Percentiles rank a stretch among this genome's conserved stretches.
Evolutionary conservation across 1,140 invertebrate genomes (phyloP).

Genomic region (Drepana arcuata): DNA sequence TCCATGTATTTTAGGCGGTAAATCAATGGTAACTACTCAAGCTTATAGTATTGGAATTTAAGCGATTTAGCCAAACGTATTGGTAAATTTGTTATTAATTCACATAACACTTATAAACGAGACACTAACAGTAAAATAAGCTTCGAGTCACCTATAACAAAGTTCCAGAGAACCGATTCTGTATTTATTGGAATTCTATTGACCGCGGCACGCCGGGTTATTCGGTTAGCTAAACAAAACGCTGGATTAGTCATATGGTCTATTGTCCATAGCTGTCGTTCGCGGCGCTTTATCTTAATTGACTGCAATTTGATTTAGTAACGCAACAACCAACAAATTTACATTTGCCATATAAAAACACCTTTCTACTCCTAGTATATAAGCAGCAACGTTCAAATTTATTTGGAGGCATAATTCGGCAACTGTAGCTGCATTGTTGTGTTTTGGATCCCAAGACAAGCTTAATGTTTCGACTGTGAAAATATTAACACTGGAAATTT

Average conservation of each 20-base stretch:
- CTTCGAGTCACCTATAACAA: too few species aligned
- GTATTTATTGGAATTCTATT: constrained; percentile 43
- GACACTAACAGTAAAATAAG: too few species aligned
- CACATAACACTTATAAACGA: too few species aligned
- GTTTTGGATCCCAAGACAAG: constrained; percentile 14
- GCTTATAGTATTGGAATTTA: too few species aligned
- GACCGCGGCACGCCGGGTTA: constrained; percentile 27
- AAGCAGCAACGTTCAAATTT: background rate
- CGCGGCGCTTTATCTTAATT: constrained; percentile 65
- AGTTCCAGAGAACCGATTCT: too few species aligned
- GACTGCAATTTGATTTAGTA: constrained; percentile 65
- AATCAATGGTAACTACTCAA: too few species aligned
- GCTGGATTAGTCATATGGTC: constrained; percentile 56
- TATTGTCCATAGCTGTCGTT: constrained; percentile 59
- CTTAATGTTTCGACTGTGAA: constrained; percentile 20
- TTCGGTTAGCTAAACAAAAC: constrained; percentile 60
- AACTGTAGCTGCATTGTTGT: constrained; percentile 18
- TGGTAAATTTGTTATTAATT: too few species aligned
- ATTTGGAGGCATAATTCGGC: background rate
- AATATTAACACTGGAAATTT: constrained; percentile 10
- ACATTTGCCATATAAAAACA: constrained; percentile 6
- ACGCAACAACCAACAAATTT: constrained; percentile 26
- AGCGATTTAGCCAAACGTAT: too few species aligned
- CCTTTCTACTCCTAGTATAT: background rate
- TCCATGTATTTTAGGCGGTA: too few species aligned